phyloP scores from a whole-genome alignment of 2,797 vertebrate genomes.

The Pristis pectinata region DNA sequence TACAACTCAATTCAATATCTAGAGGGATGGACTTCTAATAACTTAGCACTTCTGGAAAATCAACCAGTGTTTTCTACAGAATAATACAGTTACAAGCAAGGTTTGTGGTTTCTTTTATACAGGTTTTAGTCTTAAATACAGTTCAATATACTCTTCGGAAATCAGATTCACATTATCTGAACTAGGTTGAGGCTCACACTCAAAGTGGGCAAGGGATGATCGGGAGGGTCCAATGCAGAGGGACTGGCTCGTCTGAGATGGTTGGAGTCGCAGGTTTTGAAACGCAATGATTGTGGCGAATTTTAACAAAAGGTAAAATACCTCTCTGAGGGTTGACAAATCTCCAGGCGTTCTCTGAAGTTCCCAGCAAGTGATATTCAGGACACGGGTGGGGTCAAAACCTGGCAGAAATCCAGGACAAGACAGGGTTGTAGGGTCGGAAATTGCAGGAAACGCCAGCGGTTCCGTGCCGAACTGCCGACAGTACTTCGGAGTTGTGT shows the following conservation, averaged over 20 bases:
- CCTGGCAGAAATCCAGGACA: too few relatives aligned
- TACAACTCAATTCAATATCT: neutral
- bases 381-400: too few relatives aligned
- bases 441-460: too few relatives aligned
- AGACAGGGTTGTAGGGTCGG: too few relatives aligned
- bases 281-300: neutral
- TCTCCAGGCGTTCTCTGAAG: neutral
- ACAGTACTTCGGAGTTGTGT: too few relatives aligned
- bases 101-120: neutral
- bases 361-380: neutral
- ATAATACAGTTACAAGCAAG: conserved; percentile 46
- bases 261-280: neutral
- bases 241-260: neutral
- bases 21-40: neutral
- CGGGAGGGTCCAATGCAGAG: neutral
- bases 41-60: conserved; percentile 21
- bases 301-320: neutral
- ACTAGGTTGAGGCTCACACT: neutral
- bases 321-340: neutral
- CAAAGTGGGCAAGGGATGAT: too few relatives aligned
- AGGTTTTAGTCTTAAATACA: neutral
- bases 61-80: conserved; percentile 46
- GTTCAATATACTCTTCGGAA: neutral
- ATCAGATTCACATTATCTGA: neutral
- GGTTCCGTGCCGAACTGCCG: too few relatives aligned